Conservation (phyloP, 64 coral and sea anemone species). For the Astreopora myriophthalma region DNA sequence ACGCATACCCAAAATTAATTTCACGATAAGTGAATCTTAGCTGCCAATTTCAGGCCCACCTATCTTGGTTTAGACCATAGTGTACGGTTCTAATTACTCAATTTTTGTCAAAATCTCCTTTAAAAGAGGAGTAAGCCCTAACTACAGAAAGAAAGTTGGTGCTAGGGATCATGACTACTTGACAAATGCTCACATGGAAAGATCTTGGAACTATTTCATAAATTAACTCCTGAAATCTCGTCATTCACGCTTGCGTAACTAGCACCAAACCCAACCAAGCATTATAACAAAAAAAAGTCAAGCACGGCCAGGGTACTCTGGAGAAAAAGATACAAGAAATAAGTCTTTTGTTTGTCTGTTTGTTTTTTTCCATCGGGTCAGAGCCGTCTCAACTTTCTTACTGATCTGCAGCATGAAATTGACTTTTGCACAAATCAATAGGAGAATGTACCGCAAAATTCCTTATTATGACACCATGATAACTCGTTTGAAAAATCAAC, state of each 20-base stretch:
- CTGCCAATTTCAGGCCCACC: background rate
- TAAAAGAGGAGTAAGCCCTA: background rate
- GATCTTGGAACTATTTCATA: background rate
- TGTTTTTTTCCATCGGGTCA: background rate
- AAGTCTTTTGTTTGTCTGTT: background rate
- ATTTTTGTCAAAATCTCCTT: background rate
- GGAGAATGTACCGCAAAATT: background rate
- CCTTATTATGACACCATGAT: background rate
- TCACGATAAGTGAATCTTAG: background rate
- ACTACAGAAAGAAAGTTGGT: background rate
- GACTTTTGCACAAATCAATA: background rate
- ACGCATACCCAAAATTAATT: background rate
- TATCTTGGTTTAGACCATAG: background rate
- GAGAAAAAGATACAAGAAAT: background rate
- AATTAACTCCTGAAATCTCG: background rate
- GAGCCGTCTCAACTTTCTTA: background rate
- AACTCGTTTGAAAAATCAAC: background rate
- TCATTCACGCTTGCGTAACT: background rate
- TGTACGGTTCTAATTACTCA: background rate
- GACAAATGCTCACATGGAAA: background rate
- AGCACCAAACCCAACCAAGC: background rate
- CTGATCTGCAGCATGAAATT: background rate
- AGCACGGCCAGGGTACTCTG: background rate
- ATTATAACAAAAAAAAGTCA: background rate
- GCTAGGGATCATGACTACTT: background rate